Base-by-base conservation (phyloP, 2,888 invertebrate genomes). In the Ochlodes sylvanus region DNA sequence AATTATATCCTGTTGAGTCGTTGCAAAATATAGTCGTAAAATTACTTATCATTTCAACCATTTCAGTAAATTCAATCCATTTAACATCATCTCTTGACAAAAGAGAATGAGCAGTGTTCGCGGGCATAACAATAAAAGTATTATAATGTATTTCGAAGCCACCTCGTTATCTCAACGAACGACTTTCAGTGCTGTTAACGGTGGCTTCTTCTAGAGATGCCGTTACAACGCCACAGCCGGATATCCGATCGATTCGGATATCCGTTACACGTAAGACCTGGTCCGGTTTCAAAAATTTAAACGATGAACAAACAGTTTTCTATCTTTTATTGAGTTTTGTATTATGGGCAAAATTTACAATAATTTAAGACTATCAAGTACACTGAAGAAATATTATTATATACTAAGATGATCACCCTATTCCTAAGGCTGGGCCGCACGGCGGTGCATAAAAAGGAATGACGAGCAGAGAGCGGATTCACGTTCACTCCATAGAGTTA, bases 81-180 rank as follows among this genome's bases (percentile, higher is more conserved):
- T 50, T 19, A 50, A 50, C 19, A 50, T 50, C 10, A 50, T 50
- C 19, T 50, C 9, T 50, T 50, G 50, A 50, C 50, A 50, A 50
- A 50, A n/a, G 50, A 50, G 19, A 50, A 50, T 12, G 50, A 50
- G 19, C 19, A 19, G 50, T 21, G 19, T 19, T 50, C 50, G 9
- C 3, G 50, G 12, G 19, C 5, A 19, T 50, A 50, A 50, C 50
- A 50, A 50, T 50, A 50, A 50, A 50, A 50, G 19, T 50, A 50
- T 50, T 50, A 50, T 50, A 50, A 50, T 50, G 50, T 50, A 50
- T 50, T 50, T 50, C n/a, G 19, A 50, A 50, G 50, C 50, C 19
- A 50, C 50, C 19, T 50, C 50, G 50, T 50, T 50, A 50, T 50
- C 50, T 21, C 50, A 19, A 47, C 47, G 17, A 47, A 50, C 50